phyloP scores from a whole-genome alignment of 92 coral and sea anemone genomes.

The Palythoa caribaeorum region DNA sequence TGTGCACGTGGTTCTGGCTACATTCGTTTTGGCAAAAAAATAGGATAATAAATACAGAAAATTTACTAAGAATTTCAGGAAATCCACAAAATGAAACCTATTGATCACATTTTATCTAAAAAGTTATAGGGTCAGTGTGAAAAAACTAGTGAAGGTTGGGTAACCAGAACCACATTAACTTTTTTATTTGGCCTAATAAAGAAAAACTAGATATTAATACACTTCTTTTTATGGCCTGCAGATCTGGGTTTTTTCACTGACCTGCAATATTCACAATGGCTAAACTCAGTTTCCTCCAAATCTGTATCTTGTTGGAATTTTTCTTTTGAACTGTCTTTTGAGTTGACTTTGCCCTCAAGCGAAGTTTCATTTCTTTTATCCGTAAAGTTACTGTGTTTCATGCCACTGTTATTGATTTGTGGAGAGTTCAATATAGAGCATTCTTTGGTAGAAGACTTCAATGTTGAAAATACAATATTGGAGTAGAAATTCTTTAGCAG shows the following conservation, averaged over 20 bases:
- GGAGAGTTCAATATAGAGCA: not conserved
- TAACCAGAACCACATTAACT: no score
- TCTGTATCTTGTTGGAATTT: not conserved
- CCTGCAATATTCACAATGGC: conserved; percentile 30
- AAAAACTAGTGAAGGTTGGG: no score
- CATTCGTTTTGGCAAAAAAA: no score
- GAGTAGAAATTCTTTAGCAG: conserved; percentile 47
- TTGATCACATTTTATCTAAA: no score
- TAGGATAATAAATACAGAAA: no score
- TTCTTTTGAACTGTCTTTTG: not conserved
- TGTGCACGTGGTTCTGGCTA: no score
- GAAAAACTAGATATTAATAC: no score
- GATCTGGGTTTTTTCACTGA: not conserved
- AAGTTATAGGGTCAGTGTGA: no score
- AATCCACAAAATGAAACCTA: no score
- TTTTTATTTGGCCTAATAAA: no score
- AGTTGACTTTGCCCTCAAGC: not conserved
- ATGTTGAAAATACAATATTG: conserved; percentile 62
- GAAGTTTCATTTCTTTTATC: not conserved
- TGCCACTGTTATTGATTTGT: conserved; percentile 1
- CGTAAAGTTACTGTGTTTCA: not conserved
- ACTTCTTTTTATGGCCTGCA: no score
- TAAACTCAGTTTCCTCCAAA: conserved; percentile 13
- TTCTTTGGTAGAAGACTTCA: conserved; percentile 43
- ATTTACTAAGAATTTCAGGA: no score